phyloP scores from a whole-genome alignment of 2,888 invertebrate species.

The Mythimna lalbum region DNA sequence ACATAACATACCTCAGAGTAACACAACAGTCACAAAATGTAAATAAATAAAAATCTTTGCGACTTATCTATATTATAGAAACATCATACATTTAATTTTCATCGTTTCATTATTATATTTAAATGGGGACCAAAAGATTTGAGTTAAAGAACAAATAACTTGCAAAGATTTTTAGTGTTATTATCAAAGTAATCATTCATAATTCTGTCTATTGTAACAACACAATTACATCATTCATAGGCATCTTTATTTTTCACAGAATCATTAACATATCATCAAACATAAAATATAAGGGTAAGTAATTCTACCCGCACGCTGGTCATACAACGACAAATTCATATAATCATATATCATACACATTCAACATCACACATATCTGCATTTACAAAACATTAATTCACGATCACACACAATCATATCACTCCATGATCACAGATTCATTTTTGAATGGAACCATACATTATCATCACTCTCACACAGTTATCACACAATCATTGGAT shows the following conservation, averaged over 20 bases:
- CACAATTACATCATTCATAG: constrained; percentile 11
- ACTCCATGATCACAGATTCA: background rate
- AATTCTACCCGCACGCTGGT: background rate
- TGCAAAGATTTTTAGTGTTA: constrained; percentile 67
- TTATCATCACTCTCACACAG: background rate
- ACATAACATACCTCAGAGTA: constrained; percentile 59
- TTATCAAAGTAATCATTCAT: constrained; percentile 57
- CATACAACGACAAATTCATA: constrained; percentile 16
- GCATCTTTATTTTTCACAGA: background rate
- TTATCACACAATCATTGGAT: background rate
- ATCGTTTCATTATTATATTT: constrained; percentile 33
- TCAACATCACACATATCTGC: constrained; percentile 3
- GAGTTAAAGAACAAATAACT: constrained; percentile 49
- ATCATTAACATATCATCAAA: constrained; percentile 4
- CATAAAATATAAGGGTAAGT: background rate
- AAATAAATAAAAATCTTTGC: constrained; percentile 69
- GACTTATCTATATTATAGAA: constrained; percentile 54
- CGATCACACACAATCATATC: constrained; percentile 4
- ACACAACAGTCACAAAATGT: constrained; percentile 55
- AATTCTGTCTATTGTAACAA: constrained; percentile 15
- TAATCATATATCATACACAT: constrained; percentile 2
- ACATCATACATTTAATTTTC: constrained; percentile 42
- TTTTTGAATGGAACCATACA: background rate
- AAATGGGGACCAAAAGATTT: constrained; percentile 52
- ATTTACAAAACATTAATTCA: constrained; percentile 27